Evolutionary conservation across 2,113 vertebrate genomes (phyloP).

Genomic region (Electrona antarctica): DNA sequence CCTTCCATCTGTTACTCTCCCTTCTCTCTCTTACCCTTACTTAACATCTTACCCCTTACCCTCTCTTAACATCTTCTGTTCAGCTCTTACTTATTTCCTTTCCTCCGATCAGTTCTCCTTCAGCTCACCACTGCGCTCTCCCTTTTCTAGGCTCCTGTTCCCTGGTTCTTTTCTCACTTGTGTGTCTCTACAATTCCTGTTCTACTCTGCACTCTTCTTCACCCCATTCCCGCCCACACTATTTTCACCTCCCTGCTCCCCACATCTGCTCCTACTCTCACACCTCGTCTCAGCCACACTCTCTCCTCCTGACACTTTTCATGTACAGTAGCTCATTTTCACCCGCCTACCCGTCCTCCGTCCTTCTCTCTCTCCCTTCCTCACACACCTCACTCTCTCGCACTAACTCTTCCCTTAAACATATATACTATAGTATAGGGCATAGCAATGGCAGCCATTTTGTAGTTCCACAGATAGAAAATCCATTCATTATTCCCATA

Average conservation of each 20-base stretch:
- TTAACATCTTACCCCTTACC: too few relatives aligned
- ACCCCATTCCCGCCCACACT: constrained; percentile 3
- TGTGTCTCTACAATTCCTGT: background rate
- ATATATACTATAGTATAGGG: too few relatives aligned
- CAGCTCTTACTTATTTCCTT: background rate
- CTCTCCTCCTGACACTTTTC: background rate
- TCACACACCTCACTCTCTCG: background rate
- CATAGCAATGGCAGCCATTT: too few relatives aligned
- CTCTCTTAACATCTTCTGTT: background rate
- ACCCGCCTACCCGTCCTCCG: constrained; percentile 1
- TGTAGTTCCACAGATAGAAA: too few relatives aligned
- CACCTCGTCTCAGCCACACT: constrained; percentile 13
- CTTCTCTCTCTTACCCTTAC: too few relatives aligned
- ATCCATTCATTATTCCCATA: too few relatives aligned
- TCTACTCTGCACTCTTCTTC: constrained; percentile 21
- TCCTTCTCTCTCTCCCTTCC: constrained; percentile 12
- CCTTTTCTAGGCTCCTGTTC: too few relatives aligned
- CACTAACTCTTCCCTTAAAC: constrained; percentile 3
- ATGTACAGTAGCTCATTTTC: background rate
- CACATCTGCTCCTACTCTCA: constrained; percentile 27
- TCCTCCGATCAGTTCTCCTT: background rate
- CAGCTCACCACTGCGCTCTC: constrained; percentile 22
- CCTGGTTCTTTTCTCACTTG: too few relatives aligned
- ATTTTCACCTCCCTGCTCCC: background rate
- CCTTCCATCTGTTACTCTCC: background rate